Evolutionary conservation across 2,888 invertebrate species (phyloP), one percentile per base, ranked within the genome.

Genomic region (Frankliniella intonsa): DNA sequence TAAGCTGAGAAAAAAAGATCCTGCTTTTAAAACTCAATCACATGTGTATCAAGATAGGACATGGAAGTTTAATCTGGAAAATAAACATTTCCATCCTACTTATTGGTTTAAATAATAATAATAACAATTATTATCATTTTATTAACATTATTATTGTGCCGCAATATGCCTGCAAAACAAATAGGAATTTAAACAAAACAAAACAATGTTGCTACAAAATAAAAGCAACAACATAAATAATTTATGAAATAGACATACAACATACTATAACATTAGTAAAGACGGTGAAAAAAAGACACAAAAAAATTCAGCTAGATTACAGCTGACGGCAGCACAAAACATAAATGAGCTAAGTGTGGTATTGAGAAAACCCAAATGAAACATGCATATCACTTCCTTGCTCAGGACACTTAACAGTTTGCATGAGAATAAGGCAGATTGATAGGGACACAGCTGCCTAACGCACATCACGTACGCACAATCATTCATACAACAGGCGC

Each of bases 221-320:
- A 76, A 76, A 76, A 76, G 69, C 25, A 10, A 22, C 69, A 76
- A 76, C 69, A 76, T 76, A 76, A 76, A 76, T 76, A 76, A 76
- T 76, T 76, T 76, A 76, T 25, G 69, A 76, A 76, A 76, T 19
- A 76, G 69, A 76, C 25, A 76, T 76, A 76, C 69, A 76, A 76
- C 69, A 76, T 76, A 76, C 25, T 76, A 76, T 76, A 76, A 76
- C 69, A 76, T 76, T 76, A 76, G 69, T 76, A 76, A 76, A 76
- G 69, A 76, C 69, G 22, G 12, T 76, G 22, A 76, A 76, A 19
- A 55, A 76, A 76, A 76, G 12, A 76, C 9, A 76, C 12, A 55
- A 7, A 55, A 38, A 38, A 38, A n/a, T n/a, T n/a, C 55, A 55
- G 55, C 55, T 5, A 55, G 38, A 38, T 38, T 19, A 55, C 14